Evolutionary conservation across 2,113 vertebrate genomes (phyloP).

Genomic region (Hyla sarda): DNA sequence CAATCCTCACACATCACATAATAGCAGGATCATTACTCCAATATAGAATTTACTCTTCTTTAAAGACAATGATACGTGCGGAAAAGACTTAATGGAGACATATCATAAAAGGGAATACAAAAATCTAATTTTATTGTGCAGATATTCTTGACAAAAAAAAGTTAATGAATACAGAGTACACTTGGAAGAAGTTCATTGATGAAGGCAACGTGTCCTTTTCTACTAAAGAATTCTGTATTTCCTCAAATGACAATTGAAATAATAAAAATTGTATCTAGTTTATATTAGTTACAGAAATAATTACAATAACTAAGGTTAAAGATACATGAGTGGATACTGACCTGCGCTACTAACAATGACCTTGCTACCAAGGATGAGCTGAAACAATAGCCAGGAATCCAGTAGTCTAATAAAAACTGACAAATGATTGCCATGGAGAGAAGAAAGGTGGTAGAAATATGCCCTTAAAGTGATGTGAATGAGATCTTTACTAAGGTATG

Average conservation of each 20-base stretch:
- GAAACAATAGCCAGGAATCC: slow-evolving; percentile 23
- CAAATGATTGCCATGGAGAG: slow-evolving; percentile 33
- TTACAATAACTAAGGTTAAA: neutral
- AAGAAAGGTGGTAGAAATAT: neutral
- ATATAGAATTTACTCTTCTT: slow-evolving; percentile 35
- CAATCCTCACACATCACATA: slow-evolving; percentile 12
- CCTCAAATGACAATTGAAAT: no score
- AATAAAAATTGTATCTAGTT: neutral
- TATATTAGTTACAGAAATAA: neutral
- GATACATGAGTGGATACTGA: neutral
- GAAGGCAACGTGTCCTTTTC: neutral
- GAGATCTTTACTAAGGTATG: neutral
- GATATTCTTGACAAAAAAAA: neutral
- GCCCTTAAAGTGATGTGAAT: neutral
- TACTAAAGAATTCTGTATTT: neutral
- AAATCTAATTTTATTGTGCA: neutral
- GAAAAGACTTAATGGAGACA: neutral
- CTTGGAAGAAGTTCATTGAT: no score
- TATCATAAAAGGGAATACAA: neutral
- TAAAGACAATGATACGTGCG: slow-evolving; percentile 1
- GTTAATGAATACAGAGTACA: neutral
- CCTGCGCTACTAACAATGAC: neutral
- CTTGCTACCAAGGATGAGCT: slow-evolving; percentile 2
- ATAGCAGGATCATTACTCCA: slow-evolving; percentile 23
- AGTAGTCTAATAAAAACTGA: neutral